These are phyloP conservation scores for Chelonus insularis DNA, from an alignment of 1,140 invertebrate genomes.

Conservation along the genomic window DNA sequence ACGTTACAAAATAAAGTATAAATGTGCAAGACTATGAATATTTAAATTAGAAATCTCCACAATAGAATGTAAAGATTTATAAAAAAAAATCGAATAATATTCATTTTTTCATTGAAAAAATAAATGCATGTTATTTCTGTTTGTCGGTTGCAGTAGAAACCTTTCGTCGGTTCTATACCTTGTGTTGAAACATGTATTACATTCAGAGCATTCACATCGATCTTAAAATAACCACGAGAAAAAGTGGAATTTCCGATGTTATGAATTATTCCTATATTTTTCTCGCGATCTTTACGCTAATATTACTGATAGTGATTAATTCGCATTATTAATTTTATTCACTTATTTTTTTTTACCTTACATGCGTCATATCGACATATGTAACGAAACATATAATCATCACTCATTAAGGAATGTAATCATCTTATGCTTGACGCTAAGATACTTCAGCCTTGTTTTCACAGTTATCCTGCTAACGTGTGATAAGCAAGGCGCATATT, in stretches of 20 bases:
- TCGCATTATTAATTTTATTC: not conserved
- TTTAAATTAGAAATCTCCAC: too few relatives aligned
- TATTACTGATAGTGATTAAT: not conserved
- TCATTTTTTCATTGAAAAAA: not conserved
- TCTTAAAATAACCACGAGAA: too few relatives aligned
- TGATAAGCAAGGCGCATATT: slow-evolving; percentile 4
- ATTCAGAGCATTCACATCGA: too few relatives aligned
- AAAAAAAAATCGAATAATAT: too few relatives aligned
- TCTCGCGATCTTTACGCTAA: too few relatives aligned
- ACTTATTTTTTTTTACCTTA: not conserved
- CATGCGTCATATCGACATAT: not conserved
- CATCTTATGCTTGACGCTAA: not conserved
- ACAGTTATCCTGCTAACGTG: slow-evolving; percentile 19
- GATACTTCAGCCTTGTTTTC: not conserved
- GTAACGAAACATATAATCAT: slow-evolving; percentile 11
- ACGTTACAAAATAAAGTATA: too few relatives aligned
- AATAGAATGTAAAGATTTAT: too few relatives aligned
- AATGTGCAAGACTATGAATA: too few relatives aligned
- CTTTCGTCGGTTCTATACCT: not conserved
- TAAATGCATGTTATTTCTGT: not conserved
- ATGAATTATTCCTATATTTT: slow-evolving; percentile 1
- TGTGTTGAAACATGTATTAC: too few relatives aligned
- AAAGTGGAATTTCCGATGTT: not conserved
- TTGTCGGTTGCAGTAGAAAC: too few relatives aligned
- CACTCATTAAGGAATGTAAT: slow-evolving; percentile 18